Evolutionary conservation across 2,797 vertebrate species (phyloP).

Genomic region (Pempheris klunzingeri): DNA sequence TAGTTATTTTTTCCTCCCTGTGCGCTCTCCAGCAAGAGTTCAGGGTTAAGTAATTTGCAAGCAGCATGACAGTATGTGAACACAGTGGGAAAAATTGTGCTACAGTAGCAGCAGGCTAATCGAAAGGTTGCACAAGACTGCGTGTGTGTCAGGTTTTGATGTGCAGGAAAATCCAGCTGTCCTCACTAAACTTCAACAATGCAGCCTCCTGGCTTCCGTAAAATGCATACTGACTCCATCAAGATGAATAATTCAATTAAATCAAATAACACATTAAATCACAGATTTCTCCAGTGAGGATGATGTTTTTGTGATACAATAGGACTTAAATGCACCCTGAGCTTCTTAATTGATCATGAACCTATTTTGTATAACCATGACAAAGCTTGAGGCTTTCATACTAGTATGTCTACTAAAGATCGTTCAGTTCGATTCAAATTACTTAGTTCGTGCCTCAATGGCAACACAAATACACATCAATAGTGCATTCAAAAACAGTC

Average conservation of each 20-base stretch:
- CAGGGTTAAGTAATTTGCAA: constrained; percentile 41
- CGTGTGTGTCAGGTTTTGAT: constrained; percentile 2
- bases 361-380: not conserved
- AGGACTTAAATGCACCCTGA: not conserved
- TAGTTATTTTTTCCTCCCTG: not conserved
- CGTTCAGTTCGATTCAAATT: not conserved
- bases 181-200: constrained; percentile 38
- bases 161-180: constrained; percentile 40
- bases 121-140: constrained; percentile 12
- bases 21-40: constrained; percentile 7
- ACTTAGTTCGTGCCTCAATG: not conserved
- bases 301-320: not conserved
- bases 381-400: not conserved
- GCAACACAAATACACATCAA: not conserved
- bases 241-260: constrained; percentile 40
- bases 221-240: constrained; percentile 37
- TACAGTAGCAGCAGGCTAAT: constrained; percentile 25
- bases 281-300: constrained; percentile 2
- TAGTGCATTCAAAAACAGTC: not conserved
- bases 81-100: constrained; percentile 14
- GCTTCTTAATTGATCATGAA: constrained; percentile 19
- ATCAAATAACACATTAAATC: constrained; percentile 30
- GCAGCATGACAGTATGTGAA: constrained; percentile 21
- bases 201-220: constrained; percentile 39
- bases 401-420: not conserved